Evolutionary conservation across 2,888 invertebrate species (phyloP).

Genomic region (Silvanus unidentatus): DNA sequence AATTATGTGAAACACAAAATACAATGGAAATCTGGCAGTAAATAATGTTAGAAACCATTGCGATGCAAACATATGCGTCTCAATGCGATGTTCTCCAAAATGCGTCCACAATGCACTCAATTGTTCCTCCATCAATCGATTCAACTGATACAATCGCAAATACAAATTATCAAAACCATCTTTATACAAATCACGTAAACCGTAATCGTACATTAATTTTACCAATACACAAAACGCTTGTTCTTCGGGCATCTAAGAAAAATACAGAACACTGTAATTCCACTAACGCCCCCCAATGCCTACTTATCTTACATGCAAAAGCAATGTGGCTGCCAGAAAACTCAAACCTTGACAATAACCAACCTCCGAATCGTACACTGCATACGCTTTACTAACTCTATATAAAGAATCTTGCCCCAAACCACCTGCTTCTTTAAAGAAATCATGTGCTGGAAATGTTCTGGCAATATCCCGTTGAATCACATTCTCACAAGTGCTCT

Average conservation of each 20-base stretch:
- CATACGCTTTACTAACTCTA: slow-evolving; percentile 94
- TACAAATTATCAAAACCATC: slow-evolving; percentile 96
- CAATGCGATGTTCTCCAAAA: slow-evolving; percentile 75
- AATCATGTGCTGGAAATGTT: slow-evolving; percentile 98
- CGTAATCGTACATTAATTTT: slow-evolving; percentile 95
- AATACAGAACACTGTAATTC: not conserved
- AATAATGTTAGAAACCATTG: slow-evolving; percentile 99
- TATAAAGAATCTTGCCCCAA: slow-evolving; percentile 93
- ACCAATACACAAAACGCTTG: slow-evolving; percentile 97
- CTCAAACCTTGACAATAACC: slow-evolving; percentile 99
- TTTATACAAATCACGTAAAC: slow-evolving; percentile 89
- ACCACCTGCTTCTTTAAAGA: slow-evolving; percentile 92
- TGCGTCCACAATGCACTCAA: slow-evolving; percentile 74
- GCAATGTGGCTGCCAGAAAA: slow-evolving; percentile 91
- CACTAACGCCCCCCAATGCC: not conserved
- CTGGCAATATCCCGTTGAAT: slow-evolving; percentile 95
- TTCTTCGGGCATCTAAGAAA: slow-evolving; percentile 93
- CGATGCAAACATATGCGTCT: slow-evolving; percentile 98
- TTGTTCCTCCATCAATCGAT: slow-evolving; percentile 88
- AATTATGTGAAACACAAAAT: slow-evolving; percentile 92
- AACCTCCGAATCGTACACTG: slow-evolving; percentile 94
- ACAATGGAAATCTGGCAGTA: slow-evolving; percentile 96
- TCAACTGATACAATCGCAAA: slow-evolving; percentile 89
- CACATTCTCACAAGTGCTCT: slow-evolving; percentile 89
- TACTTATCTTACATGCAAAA: slow-evolving; percentile 76